phyloP scores from a whole-genome alignment of 2,888 invertebrate species.

The Thymelicus sylvestris region DNA sequence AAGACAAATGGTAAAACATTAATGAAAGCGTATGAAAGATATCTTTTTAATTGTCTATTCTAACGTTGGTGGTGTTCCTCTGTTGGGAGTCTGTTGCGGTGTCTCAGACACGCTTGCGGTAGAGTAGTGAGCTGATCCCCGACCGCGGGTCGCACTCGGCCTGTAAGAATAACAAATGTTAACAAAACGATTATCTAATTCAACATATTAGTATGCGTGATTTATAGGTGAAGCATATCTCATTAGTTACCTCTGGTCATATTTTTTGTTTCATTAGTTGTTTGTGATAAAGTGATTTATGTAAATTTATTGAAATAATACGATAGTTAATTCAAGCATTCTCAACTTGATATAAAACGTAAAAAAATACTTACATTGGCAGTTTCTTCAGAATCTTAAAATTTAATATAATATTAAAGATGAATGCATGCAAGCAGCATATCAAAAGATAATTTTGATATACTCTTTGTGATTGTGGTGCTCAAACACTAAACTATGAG shows the following conservation, averaged over 20 bases:
- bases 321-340: conserved; percentile 35
- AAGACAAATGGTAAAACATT: background rate
- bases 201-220: conserved; percentile 76
- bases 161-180: conserved; percentile 67
- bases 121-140: conserved; percentile 88
- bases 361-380: conserved; percentile 23
- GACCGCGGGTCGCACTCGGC: conserved; percentile 86
- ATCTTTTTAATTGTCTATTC: conserved; percentile 55
- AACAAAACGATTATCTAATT: conserved; percentile 2
- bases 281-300: conserved; percentile 16
- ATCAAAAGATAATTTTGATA: conserved; percentile 44
- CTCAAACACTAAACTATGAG: conserved; percentile 63
- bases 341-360: conserved; percentile 3
- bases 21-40: conserved; percentile 8
- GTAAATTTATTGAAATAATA: conserved; percentile 32
- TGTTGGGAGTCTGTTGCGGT: conserved; percentile 80
- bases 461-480: conserved; percentile 55
- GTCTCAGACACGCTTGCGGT: conserved; percentile 82
- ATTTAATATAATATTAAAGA: conserved; percentile 20
- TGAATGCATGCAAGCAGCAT: conserved; percentile 44
- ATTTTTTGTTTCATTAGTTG: conserved; percentile 26
- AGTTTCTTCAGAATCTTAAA: conserved; percentile 1
- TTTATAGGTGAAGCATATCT: conserved; percentile 61
- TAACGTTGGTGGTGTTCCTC: conserved; percentile 95
- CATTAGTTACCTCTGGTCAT: conserved; percentile 28